Conservation (phyloP, 2,888 invertebrate genomes). For the Amphipyra berbera region DNA sequence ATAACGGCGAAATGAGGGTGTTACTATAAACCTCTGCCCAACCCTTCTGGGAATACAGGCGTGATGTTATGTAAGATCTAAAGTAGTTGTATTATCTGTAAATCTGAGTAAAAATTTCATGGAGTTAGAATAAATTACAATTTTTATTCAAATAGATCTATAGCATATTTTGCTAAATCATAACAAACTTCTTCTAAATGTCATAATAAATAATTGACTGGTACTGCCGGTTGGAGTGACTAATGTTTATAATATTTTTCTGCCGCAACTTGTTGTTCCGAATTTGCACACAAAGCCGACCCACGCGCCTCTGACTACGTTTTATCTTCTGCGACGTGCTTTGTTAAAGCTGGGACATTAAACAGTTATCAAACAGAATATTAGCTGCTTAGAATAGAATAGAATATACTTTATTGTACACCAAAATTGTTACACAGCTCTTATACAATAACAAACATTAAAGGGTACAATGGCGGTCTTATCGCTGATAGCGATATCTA, state of each 20-base stretch:
- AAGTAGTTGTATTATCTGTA: no score
- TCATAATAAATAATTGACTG: conserved; percentile 46
- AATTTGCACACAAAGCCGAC: conserved; percentile 69
- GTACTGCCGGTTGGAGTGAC: conserved; percentile 58
- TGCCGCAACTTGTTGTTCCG: conserved; percentile 55
- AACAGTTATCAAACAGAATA: conserved; percentile 23
- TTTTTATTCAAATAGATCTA: background rate
- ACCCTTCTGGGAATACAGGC: no score
- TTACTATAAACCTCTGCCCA: no score
- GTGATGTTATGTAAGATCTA: no score
- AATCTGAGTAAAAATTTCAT: no score
- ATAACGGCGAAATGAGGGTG: no score
- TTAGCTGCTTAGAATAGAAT: conserved; percentile 3
- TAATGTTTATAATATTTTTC: conserved; percentile 63
- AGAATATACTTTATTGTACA: no score
- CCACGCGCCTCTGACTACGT: conserved; percentile 60
- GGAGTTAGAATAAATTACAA: no score
- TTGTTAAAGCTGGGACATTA: conserved; percentile 58
- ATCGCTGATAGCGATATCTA: no score
- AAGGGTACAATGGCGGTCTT: no score
- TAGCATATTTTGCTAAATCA: background rate
- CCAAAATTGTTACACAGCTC: no score
- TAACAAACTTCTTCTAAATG: conserved; percentile 16
- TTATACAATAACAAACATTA: no score
- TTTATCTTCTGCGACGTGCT: conserved; percentile 60